Conservation (phyloP, 1,140 invertebrate species). For the Aphelenchoides fujianensis region DNA sequence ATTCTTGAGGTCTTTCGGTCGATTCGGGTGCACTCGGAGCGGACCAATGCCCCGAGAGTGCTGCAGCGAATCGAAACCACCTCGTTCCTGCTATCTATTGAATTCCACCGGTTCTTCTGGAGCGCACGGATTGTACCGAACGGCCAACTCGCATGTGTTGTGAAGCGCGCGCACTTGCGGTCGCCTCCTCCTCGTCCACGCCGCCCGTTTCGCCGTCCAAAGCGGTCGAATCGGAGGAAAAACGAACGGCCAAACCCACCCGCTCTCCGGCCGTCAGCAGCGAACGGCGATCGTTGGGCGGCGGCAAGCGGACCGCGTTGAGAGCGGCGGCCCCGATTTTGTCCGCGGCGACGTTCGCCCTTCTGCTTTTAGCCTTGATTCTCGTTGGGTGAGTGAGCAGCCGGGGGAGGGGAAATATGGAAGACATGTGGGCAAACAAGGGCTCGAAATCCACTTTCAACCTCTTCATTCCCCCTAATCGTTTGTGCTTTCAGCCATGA, state of each 20-base stretch:
- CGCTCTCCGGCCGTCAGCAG: neutral
- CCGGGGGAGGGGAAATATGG: neutral
- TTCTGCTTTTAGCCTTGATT: neutral
- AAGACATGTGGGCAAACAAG: neutral
- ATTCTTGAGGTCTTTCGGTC: too few species aligned
- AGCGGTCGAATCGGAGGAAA: neutral
- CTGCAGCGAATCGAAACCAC: too few species aligned
- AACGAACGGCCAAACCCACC: neutral
- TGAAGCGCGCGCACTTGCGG: too few species aligned
- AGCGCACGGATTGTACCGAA: too few species aligned
- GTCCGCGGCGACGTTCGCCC: conserved; percentile 8
- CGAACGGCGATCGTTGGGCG: neutral
- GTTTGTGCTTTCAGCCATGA: conserved; percentile 13
- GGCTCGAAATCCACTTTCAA: neutral
- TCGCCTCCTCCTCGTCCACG: too few species aligned
- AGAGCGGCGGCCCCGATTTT: neutral
- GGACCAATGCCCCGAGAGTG: too few species aligned
- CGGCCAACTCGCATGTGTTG: too few species aligned
- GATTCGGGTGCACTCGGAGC: too few species aligned
- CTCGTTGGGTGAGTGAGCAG: conserved; percentile 12
- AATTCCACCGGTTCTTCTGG: too few species aligned
- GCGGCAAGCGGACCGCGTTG: neutral
- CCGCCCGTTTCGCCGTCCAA: neutral
- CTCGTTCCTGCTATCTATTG: too few species aligned
- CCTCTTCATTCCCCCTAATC: neutral